Base-by-base conservation (phyloP, 2,113 vertebrate genomes). In the Cololabis saira region DNA sequence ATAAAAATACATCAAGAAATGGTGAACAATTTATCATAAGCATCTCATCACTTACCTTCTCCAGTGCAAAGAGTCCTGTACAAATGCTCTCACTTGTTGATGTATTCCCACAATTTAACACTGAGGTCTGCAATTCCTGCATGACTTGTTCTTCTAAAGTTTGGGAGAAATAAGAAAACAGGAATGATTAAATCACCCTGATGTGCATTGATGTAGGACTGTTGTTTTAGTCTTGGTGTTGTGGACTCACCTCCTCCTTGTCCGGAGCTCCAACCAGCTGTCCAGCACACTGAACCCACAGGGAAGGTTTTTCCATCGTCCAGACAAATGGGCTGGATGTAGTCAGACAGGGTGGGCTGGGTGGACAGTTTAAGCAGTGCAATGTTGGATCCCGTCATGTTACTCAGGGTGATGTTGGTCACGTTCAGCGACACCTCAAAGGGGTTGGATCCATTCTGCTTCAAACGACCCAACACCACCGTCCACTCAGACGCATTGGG, bases 241-340 rank as follows among this genome's bases (percentile, higher is more conserved):
- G 80, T 49, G 13, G 9, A 76, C 80, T 82, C 57, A 92, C 92
- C 82, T 2, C 70, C 76, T 30, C 57, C 66, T 17, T 0, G 22
- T 0, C 67, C 70, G 0, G 86, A 12, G 16, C 91, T 94, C 93
- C 94, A 96, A 30, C 95, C 95, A 0, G 94, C 94, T 22, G 92
- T 89, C 15, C 90, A 94, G 60, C 92, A 94, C 0, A 40, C 54
- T 12, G 90, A 71, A 40, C 92, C 92, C 0, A 27, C 84, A 3
- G 81, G 37, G 58, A 95, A 93, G 57, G 82, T 92, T 1, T 0
- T 19, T 0, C 82, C 78, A 5, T 72, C 68, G 5, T 85, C 94
- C 42, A 96, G 76, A 71, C 95, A 96, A 74, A 96, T 82, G n/a
- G 95, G 94, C 73, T 72, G 78, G 71, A 96, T 83, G 43, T 78